Percentiles rank a stretch among this genome's conserved stretches.
Evolutionary conservation across 2,888 invertebrate species (phyloP).

Genomic region (Synanthedon tipuliformis): DNA sequence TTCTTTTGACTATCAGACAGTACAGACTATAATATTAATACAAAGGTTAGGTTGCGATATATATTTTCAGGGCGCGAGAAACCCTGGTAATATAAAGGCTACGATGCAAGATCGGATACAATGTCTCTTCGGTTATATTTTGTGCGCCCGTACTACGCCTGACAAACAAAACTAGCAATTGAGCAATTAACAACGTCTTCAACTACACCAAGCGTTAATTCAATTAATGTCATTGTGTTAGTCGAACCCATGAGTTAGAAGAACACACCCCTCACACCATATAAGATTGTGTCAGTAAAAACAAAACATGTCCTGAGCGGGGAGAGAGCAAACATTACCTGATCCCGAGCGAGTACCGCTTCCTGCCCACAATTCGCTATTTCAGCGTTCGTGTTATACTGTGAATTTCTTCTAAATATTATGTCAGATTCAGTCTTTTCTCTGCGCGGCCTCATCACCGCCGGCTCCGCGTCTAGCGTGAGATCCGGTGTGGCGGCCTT

Average conservation of each 20-base stretch:
- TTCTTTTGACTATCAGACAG: no score
- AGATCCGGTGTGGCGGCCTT: slow-evolving; percentile 49
- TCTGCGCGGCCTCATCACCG: slow-evolving; percentile 76
- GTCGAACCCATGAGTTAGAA: slow-evolving; percentile 39
- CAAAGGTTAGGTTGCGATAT: no score
- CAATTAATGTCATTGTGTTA: slow-evolving; percentile 41
- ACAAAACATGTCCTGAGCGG: slow-evolving; percentile 58
- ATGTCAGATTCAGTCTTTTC: slow-evolving; percentile 93
- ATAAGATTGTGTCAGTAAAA: slow-evolving; percentile 32
- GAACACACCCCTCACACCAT: slow-evolving; percentile 56
- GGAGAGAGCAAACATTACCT: slow-evolving; percentile 45
- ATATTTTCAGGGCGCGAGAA: no score
- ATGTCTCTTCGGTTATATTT: slow-evolving; percentile 20
- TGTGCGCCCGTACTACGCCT: slow-evolving; percentile 3
- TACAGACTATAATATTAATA: no score
- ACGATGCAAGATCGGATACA: no score
- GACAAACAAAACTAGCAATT: slow-evolving; percentile 12
- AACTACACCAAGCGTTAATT: not conserved
- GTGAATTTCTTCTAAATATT: slow-evolving; percentile 74
- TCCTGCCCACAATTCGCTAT: slow-evolving; percentile 60
- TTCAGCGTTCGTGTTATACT: slow-evolving; percentile 56
- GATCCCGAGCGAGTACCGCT: slow-evolving; percentile 67
- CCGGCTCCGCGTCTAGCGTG: slow-evolving; percentile 38
- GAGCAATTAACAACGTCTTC: slow-evolving; percentile 13
- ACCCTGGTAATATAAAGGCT: no score